Percentiles rank a stretch among this genome's conserved stretches.
phyloP scores from a whole-genome alignment of 37 sponge, comb jelly and placozoan genomes.

The Dysidea cf. avara region DNA sequence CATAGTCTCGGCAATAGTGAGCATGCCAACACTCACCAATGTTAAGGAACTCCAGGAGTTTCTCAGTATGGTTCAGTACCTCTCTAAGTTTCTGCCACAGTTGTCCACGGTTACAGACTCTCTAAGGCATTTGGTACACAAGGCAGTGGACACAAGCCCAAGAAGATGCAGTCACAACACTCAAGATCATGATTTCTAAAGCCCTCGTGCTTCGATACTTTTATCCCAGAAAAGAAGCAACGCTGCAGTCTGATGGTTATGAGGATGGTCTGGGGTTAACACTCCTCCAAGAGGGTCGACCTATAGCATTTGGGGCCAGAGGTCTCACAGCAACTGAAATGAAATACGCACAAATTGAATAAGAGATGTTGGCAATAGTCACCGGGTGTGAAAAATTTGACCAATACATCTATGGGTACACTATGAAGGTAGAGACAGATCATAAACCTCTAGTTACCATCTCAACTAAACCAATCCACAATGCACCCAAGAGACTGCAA shows the following conservation, averaged over 20 bases:
- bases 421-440: conserved; percentile 15
- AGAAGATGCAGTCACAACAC: conserved; percentile 12
- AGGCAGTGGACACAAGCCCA: background rate
- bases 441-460: conserved; percentile 24
- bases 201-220: conserved; percentile 20
- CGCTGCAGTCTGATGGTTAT: conserved; percentile 3
- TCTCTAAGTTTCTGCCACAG: conserved; percentile 12
- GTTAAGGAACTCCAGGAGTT: conserved; percentile 18
- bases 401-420: conserved; percentile 24
- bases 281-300: conserved; percentile 20
- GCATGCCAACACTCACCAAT: conserved; percentile 29
- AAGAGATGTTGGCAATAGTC: conserved; percentile 36
- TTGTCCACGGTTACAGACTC: conserved; percentile 8
- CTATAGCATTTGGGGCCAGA: conserved; percentile 17
- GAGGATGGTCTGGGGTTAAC: conserved; percentile 11
- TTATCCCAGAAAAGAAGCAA: conserved; percentile 5
- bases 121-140: conserved; percentile 2
- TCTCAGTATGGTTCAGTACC: conserved; percentile 17
- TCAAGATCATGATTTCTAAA: conserved; percentile 6
- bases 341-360: conserved; percentile 32
- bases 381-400: too few species aligned
- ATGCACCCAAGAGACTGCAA: conserved; percentile 8
- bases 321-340: conserved; percentile 12
- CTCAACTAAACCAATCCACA: too few species aligned
- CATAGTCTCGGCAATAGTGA: conserved; percentile 16